Conservation (phyloP, 2,888 invertebrate species). For the Neocrepidodera transversa region DNA sequence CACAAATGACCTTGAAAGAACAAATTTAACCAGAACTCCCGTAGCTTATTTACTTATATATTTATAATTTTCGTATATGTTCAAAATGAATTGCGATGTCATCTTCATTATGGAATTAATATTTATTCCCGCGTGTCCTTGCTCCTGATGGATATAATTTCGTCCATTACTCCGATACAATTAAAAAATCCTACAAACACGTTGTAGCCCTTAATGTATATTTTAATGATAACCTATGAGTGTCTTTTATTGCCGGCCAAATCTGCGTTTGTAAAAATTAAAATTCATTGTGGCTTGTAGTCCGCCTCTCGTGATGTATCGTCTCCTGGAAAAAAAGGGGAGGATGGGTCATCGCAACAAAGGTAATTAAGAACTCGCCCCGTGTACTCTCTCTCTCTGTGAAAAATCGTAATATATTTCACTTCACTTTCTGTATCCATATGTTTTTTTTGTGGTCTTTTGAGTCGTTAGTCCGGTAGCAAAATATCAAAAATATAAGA, state of each 20-base stretch:
- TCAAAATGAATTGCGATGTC: too few relatives aligned
- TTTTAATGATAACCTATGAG: slow-evolving; percentile 34
- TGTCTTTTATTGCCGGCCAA: slow-evolving; percentile 30
- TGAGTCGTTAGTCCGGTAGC: neutral
- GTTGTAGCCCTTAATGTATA: slow-evolving; percentile 28
- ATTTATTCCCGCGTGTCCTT: neutral
- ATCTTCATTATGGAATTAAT: too few relatives aligned
- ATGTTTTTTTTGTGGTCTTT: slow-evolving; percentile 4
- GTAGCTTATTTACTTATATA: too few relatives aligned
- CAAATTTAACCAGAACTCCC: too few relatives aligned
- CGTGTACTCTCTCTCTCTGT: slow-evolving; percentile 14
- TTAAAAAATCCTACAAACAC: neutral
- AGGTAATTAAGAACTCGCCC: slow-evolving; percentile 33
- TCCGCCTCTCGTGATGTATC: slow-evolving; percentile 29
- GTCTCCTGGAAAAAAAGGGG: slow-evolving; percentile 22
- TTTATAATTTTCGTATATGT: too few relatives aligned
- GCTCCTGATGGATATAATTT: neutral
- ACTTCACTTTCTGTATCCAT: slow-evolving; percentile 28
- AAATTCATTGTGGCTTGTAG: slow-evolving; percentile 32
- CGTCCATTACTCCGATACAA: neutral
- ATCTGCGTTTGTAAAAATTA: slow-evolving; percentile 34
- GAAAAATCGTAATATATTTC: slow-evolving; percentile 33
- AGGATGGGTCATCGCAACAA: slow-evolving; percentile 15
- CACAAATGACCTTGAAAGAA: too few relatives aligned
- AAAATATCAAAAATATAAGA: neutral